Conservation (phyloP, 53 echinoderm and acorn worm genomes). For the Hippasteria phrygiana region DNA sequence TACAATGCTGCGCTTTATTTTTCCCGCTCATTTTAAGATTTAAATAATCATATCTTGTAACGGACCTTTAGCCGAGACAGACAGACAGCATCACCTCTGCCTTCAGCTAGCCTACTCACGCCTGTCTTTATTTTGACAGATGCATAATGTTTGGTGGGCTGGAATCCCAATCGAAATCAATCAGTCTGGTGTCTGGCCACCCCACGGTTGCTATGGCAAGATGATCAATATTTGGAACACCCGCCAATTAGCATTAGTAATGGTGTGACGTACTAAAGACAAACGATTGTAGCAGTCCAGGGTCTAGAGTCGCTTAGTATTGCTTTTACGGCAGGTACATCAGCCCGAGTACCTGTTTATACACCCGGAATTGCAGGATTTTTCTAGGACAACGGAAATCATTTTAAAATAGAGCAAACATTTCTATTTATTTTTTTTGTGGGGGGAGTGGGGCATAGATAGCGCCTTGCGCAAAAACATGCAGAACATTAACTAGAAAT, state of each 20-base stretch:
- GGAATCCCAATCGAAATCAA: constrained; percentile 47
- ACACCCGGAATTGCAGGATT: too few species aligned
- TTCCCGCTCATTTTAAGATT: too few species aligned
- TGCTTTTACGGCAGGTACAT: too few species aligned
- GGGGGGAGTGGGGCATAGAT: too few species aligned
- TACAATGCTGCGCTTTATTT: too few species aligned
- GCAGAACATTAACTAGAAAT: too few species aligned
- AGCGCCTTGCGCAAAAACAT: too few species aligned
- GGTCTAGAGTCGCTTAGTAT: neutral
- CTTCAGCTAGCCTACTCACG: neutral
- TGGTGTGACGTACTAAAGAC: neutral
- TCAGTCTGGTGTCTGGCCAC: neutral
- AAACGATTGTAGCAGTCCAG: neutral
- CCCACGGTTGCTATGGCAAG: neutral
- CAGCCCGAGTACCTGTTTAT: too few species aligned
- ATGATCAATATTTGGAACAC: neutral
- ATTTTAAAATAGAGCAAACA: too few species aligned
- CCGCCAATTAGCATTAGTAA: neutral
- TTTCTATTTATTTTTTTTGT: too few species aligned
- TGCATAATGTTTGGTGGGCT: constrained; percentile 11
- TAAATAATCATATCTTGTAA: too few species aligned
- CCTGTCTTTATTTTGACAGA: constrained; percentile 44
- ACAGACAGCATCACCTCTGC: neutral
- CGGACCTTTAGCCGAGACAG: neutral
- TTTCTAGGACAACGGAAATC: too few species aligned